phyloP scores from a whole-genome alignment of 2,888 invertebrate species.

The Cataglyphis rosenhaueri region DNA sequence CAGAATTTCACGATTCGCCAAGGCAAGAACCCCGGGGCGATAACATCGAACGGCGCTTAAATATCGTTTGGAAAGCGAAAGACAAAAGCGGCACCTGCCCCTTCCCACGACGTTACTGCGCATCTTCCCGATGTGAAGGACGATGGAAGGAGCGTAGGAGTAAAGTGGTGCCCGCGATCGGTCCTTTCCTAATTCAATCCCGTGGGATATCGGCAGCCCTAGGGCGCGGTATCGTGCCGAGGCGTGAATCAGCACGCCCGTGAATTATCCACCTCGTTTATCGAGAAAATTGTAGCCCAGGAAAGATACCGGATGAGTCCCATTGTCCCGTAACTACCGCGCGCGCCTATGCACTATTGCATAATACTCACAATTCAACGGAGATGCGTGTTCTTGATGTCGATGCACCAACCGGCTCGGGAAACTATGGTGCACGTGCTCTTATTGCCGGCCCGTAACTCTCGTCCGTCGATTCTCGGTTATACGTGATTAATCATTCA shows the following conservation, averaged over 20 bases:
- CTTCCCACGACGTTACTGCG: constrained; percentile 67
- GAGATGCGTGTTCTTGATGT: constrained; percentile 48
- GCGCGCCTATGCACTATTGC: constrained; percentile 49
- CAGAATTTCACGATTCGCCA: constrained; percentile 62
- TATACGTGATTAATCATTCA: constrained; percentile 50
- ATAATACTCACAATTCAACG: constrained; percentile 50
- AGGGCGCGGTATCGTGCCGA: constrained; percentile 54
- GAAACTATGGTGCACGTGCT: constrained; percentile 23
- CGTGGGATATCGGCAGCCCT: constrained; percentile 73
- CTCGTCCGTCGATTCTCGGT: constrained; percentile 46
- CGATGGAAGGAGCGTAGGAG: constrained; percentile 49
- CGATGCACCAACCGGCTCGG: constrained; percentile 10
- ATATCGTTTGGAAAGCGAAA: constrained; percentile 71
- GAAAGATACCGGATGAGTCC: constrained; percentile 64
- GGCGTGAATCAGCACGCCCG: constrained; percentile 73
- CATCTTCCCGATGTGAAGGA: constrained; percentile 55
- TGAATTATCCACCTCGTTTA: constrained; percentile 80
- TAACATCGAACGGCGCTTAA: constrained; percentile 75
- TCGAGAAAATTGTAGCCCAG: constrained; percentile 75
- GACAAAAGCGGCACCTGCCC: constrained; percentile 75
- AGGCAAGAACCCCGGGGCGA: constrained; percentile 63
- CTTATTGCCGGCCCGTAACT: constrained; percentile 45
- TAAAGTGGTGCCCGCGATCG: constrained; percentile 69
- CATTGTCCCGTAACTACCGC: constrained; percentile 60
- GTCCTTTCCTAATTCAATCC: constrained; percentile 75